Base-by-base conservation (phyloP, 2,888 invertebrate genomes). In the Nasonia oneida region DNA sequence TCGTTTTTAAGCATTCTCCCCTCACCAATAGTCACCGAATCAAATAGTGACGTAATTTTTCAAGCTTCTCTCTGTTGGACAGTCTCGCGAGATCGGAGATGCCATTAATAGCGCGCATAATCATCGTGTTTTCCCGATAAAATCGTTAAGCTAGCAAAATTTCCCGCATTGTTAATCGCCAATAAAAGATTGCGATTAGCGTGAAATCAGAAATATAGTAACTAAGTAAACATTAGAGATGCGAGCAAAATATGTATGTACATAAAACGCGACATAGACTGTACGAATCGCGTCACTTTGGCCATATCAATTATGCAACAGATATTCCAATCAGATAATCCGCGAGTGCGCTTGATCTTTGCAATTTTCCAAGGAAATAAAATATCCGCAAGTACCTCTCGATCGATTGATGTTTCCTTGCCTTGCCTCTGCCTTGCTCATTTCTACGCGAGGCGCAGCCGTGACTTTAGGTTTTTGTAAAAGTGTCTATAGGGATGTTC, bases 401-500 rank as follows among this genome's bases (percentile, higher is more conserved):
- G 4, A 23, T 47, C 47, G 47, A 39, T 23, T 14, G 79, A 42
- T 47, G 23, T 76, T 50, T 57, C 29, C 64, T 37, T 23, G 23
- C 23, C 23, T 23, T 23, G 23, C 23, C 33, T 15, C 23, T 67
- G 12, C 18, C 37, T 42, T 18, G 18, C 50, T 75, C 23, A 10
- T 12, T 50, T 74, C 47, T 50, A n/a, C 29, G 75, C 50, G 23
- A 64, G 39, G 15, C 37, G 71, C 57, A 83, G 33, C 50, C 73
- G 81, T 81, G 81, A 61, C 18, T 81, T 86, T 2, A 86, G n/a
- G 70, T 73, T 83, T 14, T 64, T 73, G 42, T 83, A 86, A 39
- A 86, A 81, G 12, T 70, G 57, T 15, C 81, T 80, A 83, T 86
- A 86, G 50, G 86, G 86, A 79, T 87, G 84, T 39, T 84, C 37